A percentile compares a stretch with the other conserved stretches of the same genome.
Conservation (phyloP, 92 coral and sea anemone genomes). For the Umimayanthus chanpuru region DNA sequence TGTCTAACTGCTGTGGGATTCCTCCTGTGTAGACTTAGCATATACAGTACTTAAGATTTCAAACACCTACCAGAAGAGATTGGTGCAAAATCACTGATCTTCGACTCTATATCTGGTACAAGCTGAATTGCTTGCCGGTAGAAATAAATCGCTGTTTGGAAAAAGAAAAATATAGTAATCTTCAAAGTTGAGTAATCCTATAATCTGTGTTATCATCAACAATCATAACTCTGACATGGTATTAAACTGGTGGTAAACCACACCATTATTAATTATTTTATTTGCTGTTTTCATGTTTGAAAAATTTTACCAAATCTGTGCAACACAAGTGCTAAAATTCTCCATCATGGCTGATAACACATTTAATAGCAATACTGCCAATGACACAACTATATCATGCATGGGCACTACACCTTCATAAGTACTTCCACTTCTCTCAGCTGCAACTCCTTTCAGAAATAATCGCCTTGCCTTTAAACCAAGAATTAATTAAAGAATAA, state of each 20-base stretch:
- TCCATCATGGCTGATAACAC: neutral
- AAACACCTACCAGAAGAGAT: conserved; percentile 15
- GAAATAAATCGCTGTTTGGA: conserved; percentile 65
- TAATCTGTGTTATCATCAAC: neutral
- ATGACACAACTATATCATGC: too few species aligned
- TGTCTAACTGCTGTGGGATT: too few species aligned
- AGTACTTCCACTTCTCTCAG: conserved; percentile 76
- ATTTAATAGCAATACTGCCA: too few species aligned
- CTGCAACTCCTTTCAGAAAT: conserved; percentile 76
- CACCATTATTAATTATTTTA: too few species aligned
- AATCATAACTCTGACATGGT: too few species aligned
- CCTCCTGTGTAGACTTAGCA: too few species aligned
- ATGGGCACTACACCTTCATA: conserved; percentile 73
- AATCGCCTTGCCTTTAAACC: conserved; percentile 75
- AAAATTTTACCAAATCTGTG: too few species aligned
- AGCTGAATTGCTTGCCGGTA: conserved; percentile 95
- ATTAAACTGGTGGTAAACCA: too few species aligned
- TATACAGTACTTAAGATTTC: neutral
- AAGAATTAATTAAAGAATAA: neutral
- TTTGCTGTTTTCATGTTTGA: too few species aligned
- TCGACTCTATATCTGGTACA: conserved; percentile 93
- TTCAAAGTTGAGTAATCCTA: neutral
- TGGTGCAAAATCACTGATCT: conserved; percentile 54
- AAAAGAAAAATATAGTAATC: neutral
- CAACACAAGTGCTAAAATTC: neutral